These are phyloP conservation scores for Cacajao melanocephalus DNA, from an alignment of 2,797 vertebrate genomes.

Conservation along the genomic window DNA sequence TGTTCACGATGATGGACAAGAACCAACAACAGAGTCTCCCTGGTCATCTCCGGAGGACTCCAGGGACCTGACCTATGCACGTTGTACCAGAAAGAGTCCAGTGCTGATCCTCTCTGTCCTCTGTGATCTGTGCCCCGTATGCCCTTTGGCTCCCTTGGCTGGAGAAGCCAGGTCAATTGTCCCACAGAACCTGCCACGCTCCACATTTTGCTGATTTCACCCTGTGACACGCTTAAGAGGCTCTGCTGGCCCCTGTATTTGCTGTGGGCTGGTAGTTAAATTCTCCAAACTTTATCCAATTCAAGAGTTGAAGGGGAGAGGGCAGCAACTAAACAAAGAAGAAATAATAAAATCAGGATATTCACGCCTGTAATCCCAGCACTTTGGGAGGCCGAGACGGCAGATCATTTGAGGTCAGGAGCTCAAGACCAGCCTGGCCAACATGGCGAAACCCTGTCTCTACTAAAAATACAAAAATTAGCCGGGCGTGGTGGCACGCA, in stretches of 20 bases:
- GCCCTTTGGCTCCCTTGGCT: background rate
- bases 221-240: background rate
- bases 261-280: background rate
- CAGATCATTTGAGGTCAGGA: background rate
- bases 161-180: background rate
- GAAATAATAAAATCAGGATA: background rate
- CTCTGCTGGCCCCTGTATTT: background rate
- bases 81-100: no score
- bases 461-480: background rate
- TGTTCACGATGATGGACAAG: background rate
- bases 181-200: background rate
- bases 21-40: background rate
- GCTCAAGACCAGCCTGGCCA: background rate
- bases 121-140: background rate
- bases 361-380: background rate
- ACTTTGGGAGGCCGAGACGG: background rate
- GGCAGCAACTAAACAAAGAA: background rate
- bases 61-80: background rate
- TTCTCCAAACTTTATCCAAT: background rate
- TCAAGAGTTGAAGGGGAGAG: no score
- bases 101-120: background rate
- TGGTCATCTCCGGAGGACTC: background rate
- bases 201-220: background rate
- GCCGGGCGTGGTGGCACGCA: background rate
- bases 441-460: background rate